These are phyloP conservation scores for Hoplostethus mediterraneus DNA, from an alignment of 2,797 vertebrate genomes.

Conservation along the genomic window DNA sequence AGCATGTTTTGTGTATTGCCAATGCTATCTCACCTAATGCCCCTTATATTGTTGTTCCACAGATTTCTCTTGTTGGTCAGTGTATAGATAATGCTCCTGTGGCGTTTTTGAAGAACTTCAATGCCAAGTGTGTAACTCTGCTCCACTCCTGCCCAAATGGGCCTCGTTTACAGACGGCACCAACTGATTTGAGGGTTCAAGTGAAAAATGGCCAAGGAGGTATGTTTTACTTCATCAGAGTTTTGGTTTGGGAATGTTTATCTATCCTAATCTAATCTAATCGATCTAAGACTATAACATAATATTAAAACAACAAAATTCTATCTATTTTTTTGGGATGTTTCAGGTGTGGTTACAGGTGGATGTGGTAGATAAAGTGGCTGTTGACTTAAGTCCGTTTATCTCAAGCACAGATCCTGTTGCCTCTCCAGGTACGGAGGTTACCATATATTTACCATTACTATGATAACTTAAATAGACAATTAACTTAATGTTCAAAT, in stretches of 20 bases:
- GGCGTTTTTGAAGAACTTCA: slow-evolving; percentile 88
- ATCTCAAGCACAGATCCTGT: slow-evolving; percentile 60
- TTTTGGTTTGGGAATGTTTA: background rate
- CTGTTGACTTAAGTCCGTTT: slow-evolving; percentile 70
- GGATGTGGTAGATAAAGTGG: slow-evolving; percentile 76
- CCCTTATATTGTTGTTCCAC: slow-evolving; percentile 28
- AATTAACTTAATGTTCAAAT: slow-evolving; percentile 3
- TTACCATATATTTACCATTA: slow-evolving; percentile 11
- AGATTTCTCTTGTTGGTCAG: slow-evolving; percentile 86
- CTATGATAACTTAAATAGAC: slow-evolving; percentile 1
- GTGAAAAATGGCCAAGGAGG: slow-evolving; percentile 81
- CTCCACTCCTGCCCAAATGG: slow-evolving; percentile 77
- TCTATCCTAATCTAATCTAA: no score
- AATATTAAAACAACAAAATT: background rate
- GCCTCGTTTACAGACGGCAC: slow-evolving; percentile 59
- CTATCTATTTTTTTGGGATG: background rate
- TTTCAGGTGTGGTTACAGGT: slow-evolving; percentile 81
- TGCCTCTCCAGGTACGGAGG: slow-evolving; percentile 55
- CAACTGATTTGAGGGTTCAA: slow-evolving; percentile 58
- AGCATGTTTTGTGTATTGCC: background rate
- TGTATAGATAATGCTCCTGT: slow-evolving; percentile 88
- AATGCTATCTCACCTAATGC: slow-evolving; percentile 16
- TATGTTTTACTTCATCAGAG: slow-evolving; percentile 51
- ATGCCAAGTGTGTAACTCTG: slow-evolving; percentile 78
- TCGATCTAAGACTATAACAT: no score